Conservation (phyloP, 2,113 vertebrate genomes). For the Lampris megalopsis region DNA sequence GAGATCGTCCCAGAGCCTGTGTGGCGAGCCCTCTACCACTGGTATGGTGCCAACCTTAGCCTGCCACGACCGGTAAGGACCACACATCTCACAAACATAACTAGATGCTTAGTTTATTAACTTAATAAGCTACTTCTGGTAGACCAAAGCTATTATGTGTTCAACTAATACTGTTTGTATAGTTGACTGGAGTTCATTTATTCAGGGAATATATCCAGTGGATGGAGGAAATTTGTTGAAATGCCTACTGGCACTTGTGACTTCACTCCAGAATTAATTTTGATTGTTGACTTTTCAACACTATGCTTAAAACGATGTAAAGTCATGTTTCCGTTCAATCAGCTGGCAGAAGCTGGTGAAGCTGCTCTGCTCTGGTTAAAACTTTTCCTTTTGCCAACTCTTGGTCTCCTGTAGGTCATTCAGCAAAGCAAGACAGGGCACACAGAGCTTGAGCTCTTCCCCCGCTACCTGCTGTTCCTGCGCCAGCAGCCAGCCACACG, state of each 20-base stretch:
- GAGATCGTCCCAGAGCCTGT: constrained; percentile 96
- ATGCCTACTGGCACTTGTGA: neutral
- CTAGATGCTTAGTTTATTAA: neutral
- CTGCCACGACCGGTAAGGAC: constrained; percentile 93
- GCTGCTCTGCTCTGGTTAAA: too few species aligned
- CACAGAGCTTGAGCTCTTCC: constrained; percentile 93
- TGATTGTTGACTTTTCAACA: too few species aligned
- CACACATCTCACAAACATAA: constrained; percentile 1
- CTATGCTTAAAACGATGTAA: too few species aligned
- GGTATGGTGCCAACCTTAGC: constrained; percentile 97
- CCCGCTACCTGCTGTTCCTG: constrained; percentile 95
- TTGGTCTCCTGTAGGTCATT: constrained; percentile 86
- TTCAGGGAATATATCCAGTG: too few species aligned
- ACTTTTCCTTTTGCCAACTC: neutral
- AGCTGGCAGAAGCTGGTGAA: too few species aligned
- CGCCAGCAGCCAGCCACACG: constrained; percentile 94
- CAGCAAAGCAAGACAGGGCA: constrained; percentile 85
- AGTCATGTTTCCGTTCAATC: too few species aligned
- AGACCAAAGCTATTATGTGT: too few species aligned
- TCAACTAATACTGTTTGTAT: too few species aligned
- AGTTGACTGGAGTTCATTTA: too few species aligned
- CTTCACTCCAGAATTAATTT: too few species aligned
- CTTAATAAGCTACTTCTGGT: too few species aligned
- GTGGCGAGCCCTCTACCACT: constrained; percentile 97
- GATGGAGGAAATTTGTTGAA: neutral